These are phyloP conservation scores for Platichthys stellatus DNA, from an alignment of 2,113 vertebrate species.

Conservation along the genomic window DNA sequence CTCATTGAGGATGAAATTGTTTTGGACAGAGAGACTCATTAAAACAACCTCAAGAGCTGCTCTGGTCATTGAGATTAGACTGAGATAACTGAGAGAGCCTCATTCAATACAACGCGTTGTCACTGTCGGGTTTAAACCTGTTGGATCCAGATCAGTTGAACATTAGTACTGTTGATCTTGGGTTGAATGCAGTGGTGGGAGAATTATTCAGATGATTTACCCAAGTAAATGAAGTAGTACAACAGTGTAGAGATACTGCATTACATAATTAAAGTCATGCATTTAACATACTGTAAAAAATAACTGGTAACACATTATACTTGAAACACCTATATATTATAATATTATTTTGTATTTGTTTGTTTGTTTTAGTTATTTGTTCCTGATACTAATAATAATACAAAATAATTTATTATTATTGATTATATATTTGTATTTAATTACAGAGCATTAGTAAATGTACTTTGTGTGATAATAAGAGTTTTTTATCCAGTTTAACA, in stretches of 20 bases:
- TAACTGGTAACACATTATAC: background rate
- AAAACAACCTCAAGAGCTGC: background rate
- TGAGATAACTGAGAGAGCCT: background rate
- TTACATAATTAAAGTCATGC: background rate
- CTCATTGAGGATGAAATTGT: background rate
- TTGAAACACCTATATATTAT: background rate
- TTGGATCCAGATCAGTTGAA: background rate
- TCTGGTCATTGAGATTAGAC: background rate
- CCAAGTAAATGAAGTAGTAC: background rate
- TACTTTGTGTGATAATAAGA: no score
- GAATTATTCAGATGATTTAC: background rate
- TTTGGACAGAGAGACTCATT: background rate
- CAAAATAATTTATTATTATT: no score
- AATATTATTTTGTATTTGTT: background rate
- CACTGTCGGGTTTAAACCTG: background rate
- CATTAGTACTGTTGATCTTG: background rate
- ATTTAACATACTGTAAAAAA: background rate
- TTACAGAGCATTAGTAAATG: no score
- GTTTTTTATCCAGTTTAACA: no score
- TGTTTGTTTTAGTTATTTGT: no score
- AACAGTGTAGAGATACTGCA: background rate
- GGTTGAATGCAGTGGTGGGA: background rate
- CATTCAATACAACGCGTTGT: slow-evolving; percentile 1
- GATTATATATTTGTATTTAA: no score
- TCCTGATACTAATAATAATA: no score